Conservation (phyloP, 1,140 invertebrate genomes). For the Coenobita brevimanus region DNA sequence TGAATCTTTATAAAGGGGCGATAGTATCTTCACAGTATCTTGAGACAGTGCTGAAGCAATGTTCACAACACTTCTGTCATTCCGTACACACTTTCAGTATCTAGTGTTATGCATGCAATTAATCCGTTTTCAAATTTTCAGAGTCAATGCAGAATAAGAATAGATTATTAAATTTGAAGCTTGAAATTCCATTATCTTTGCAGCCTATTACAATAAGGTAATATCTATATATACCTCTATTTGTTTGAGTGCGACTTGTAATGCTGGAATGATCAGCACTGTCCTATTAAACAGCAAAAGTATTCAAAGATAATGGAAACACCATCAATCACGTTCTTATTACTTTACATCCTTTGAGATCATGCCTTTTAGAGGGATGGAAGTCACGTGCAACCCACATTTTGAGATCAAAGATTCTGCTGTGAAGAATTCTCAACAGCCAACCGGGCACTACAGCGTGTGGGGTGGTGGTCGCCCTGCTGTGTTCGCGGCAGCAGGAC, state of each 20-base stretch:
- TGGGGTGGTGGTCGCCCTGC: slow-evolving; percentile 30
- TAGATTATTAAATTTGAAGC: no score
- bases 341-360: slow-evolving; percentile 13
- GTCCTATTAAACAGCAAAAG: slow-evolving; percentile 33
- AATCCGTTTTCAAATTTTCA: no score
- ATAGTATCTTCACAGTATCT: slow-evolving; percentile 14
- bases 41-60: slow-evolving; percentile 14
- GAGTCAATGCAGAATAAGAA: no score
- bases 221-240: no score
- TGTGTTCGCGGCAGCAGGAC: neutral
- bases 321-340: slow-evolving; percentile 20
- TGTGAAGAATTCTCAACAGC: slow-evolving; percentile 43
- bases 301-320: slow-evolving; percentile 29
- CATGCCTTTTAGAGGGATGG: slow-evolving; percentile 32
- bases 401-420: slow-evolving; percentile 36
- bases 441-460: slow-evolving; percentile 46
- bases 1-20: slow-evolving; percentile 1
- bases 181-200: no score
- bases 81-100: neutral
- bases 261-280: slow-evolving; percentile 5
- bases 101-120: no score
- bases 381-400: slow-evolving; percentile 25
- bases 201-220: no score
- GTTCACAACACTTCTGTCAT: slow-evolving; percentile 3
- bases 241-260: neutral